These are phyloP conservation scores for Hyperoodon ampullatus DNA, from an alignment of 2,113 vertebrate species.

Conservation along the genomic window DNA sequence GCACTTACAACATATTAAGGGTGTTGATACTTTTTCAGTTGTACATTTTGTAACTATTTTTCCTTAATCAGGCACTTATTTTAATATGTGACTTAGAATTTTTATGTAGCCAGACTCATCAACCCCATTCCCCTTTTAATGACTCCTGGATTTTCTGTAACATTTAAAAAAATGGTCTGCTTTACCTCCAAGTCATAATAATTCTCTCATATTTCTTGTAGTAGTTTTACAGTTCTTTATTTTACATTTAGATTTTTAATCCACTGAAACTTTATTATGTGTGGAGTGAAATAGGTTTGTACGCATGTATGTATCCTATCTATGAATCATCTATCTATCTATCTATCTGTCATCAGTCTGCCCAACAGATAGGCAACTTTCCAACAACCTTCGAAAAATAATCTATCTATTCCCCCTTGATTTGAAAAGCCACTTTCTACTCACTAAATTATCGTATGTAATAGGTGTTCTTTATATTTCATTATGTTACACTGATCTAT, in stretches of 20 bases:
- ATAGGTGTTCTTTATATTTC: background rate
- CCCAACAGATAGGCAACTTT: background rate
- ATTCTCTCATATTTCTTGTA: background rate
- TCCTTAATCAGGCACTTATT: background rate
- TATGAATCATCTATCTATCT: background rate
- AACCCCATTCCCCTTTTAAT: background rate
- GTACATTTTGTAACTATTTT: background rate
- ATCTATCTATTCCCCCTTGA: background rate
- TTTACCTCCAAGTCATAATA: background rate
- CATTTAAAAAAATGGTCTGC: background rate
- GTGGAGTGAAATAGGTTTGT: background rate
- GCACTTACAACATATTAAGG: background rate
- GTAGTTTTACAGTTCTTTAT: background rate
- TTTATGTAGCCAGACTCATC: background rate
- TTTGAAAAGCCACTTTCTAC: background rate
- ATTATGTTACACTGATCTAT: background rate
- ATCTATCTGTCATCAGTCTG: background rate
- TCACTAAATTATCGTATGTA: background rate
- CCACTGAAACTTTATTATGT: background rate
- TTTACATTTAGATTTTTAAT: conserved; percentile 15
- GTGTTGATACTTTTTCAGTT: background rate
- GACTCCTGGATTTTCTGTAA: conserved; percentile 6
- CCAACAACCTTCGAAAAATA: conserved; percentile 2
- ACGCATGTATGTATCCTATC: background rate
- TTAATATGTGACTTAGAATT: conserved; percentile 7